Conservation (phyloP, 2,888 invertebrate genomes). For the Xestobium rufovillosum region DNA sequence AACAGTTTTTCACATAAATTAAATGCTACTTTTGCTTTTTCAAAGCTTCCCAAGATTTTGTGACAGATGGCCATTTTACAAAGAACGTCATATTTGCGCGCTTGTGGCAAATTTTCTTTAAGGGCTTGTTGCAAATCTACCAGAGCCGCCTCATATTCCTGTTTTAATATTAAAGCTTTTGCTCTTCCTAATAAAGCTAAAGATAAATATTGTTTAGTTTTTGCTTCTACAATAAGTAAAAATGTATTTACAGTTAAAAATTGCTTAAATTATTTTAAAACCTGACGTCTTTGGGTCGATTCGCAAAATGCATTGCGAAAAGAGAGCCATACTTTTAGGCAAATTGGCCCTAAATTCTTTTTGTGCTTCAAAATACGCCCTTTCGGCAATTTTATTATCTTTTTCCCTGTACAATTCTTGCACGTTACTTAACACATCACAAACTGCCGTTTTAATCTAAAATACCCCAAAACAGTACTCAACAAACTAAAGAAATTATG, state of each 20-base stretch:
- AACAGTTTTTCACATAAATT: constrained; percentile 56
- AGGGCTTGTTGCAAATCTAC: constrained; percentile 61
- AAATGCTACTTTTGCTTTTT: constrained; percentile 58
- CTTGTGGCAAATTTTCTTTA: constrained; percentile 54
- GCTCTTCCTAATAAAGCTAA: constrained; percentile 62
- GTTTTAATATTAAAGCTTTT: constrained; percentile 51
- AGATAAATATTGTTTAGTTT: constrained; percentile 54
- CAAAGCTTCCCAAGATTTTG: constrained; percentile 51
- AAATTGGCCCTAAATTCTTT: constrained; percentile 49
- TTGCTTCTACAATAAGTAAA: constrained; percentile 27
- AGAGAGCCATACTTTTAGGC: constrained; percentile 53
- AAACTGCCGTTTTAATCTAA: constrained; percentile 40
- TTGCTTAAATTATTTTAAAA: constrained; percentile 7
- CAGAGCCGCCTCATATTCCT: constrained; percentile 54
- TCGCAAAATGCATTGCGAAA: constrained; percentile 66
- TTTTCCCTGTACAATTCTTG: constrained; percentile 61
- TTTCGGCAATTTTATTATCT: constrained; percentile 53
- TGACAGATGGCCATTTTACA: constrained; percentile 65
- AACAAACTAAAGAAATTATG: constrained; percentile 8
- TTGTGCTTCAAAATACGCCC: constrained; percentile 56
- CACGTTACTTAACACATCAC: constrained; percentile 57
- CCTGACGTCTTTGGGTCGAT: too few species aligned
- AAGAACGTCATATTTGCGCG: constrained; percentile 57
- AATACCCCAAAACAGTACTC: constrained; percentile 10
- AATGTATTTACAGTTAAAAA: constrained; percentile 2